phyloP scores from a whole-genome alignment of 2,888 invertebrate species.

The Rhyacophila evoluta region DNA sequence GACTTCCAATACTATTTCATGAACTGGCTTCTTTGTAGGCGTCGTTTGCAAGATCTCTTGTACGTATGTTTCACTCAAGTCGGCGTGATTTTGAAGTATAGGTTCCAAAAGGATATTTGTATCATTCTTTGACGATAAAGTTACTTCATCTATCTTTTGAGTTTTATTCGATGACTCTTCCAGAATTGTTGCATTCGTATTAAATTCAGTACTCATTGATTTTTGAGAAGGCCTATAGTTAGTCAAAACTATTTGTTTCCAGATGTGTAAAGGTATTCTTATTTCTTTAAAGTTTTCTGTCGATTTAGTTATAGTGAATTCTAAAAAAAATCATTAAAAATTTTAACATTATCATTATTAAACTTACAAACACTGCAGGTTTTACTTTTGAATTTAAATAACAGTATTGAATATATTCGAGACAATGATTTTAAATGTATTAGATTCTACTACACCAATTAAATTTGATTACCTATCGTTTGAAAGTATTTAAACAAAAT shows the following conservation, averaged over 20 bases:
- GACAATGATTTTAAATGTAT: no score
- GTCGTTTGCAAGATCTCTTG: not conserved
- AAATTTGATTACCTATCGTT: no score
- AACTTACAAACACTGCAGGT: no score
- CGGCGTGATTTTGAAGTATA: not conserved
- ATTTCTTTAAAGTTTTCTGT: conserved; percentile 51
- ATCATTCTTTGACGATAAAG: not conserved
- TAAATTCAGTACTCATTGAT: not conserved
- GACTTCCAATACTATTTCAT: conserved; percentile 5
- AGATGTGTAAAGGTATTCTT: conserved; percentile 45
- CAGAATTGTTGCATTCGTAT: not conserved
- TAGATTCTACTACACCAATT: no score
- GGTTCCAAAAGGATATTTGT: not conserved
- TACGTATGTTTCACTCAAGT: not conserved
- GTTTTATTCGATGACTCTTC: not conserved
- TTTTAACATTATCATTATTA: no score
- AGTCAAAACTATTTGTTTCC: conserved; percentile 45
- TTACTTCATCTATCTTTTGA: not conserved
- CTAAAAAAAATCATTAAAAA: no score
- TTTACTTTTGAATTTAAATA: no score
- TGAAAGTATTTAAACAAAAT: no score
- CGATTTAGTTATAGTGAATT: conserved; percentile 47
- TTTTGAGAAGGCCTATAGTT: not conserved
- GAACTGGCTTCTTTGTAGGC: not conserved
- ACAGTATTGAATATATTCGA: no score